Conservation (phyloP, 2,113 vertebrate genomes). For the Lynx canadensis region DNA sequence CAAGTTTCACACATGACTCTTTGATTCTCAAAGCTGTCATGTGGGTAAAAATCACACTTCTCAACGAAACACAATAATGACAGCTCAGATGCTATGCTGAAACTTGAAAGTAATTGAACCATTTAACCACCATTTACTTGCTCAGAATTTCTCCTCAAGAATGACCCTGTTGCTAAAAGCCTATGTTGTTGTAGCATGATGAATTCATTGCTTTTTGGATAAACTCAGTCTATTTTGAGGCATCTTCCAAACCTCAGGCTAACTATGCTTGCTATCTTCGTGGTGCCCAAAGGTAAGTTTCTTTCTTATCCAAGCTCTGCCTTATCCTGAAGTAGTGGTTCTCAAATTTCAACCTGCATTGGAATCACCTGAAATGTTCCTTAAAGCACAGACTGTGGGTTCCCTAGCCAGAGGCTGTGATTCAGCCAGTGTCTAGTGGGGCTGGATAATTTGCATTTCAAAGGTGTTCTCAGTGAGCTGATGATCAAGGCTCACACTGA, state of each 20-base stretch:
- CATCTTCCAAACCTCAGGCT: constrained; percentile 14
- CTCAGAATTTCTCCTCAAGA: constrained; percentile 66
- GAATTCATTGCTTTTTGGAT: constrained; percentile 20
- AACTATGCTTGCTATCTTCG: background rate
- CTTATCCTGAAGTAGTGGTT: background rate
- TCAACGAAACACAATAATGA: constrained; percentile 76
- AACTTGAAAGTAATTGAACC: constrained; percentile 74
- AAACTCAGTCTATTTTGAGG: background rate
- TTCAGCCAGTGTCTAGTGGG: background rate
- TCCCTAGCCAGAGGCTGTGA: background rate
- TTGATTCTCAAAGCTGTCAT: constrained; percentile 61
- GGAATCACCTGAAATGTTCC: background rate
- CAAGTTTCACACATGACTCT: constrained; percentile 53
- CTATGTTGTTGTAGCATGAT: background rate
- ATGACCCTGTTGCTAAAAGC: constrained; percentile 65
- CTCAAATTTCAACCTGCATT: background rate
- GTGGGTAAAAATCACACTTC: constrained; percentile 68
- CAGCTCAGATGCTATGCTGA: constrained; percentile 57
- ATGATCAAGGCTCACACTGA: background rate
- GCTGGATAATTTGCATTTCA: background rate
- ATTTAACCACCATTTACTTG: constrained; percentile 74
- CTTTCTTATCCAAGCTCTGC: constrained; percentile 34
- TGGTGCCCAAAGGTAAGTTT: background rate
- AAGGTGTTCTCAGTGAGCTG: background rate
- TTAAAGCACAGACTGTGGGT: background rate